Percentiles rank a stretch among this genome's conserved stretches.
Conservation (phyloP, 1,140 invertebrate genomes). For the Drosophila ogumai region DNA sequence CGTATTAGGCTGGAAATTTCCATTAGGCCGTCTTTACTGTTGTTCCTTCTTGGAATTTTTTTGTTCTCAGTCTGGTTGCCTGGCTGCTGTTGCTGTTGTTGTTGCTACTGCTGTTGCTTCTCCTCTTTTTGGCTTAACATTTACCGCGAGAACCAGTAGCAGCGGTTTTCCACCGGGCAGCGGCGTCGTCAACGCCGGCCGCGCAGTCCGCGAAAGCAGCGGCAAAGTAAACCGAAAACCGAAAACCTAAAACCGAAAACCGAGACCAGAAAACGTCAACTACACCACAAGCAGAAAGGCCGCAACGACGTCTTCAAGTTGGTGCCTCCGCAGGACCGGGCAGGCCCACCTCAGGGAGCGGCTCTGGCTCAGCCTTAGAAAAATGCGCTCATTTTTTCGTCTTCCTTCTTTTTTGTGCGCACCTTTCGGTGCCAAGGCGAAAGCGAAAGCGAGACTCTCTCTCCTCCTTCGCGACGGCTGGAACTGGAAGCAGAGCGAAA, state of each 20-base stretch:
- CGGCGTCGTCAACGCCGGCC: slow-evolving; percentile 22
- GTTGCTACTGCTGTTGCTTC: slow-evolving; percentile 50
- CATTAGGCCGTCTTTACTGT: background rate
- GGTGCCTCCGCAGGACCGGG: slow-evolving; percentile 24
- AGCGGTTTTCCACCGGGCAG: slow-evolving; percentile 76
- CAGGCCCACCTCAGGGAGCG: slow-evolving; percentile 3
- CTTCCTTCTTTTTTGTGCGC: slow-evolving; percentile 41
- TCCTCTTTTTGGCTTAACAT: slow-evolving; percentile 79
- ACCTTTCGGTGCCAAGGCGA: slow-evolving; percentile 50
- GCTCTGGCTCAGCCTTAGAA: slow-evolving; percentile 38
- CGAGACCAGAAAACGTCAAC: slow-evolving; percentile 82
- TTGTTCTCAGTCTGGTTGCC: background rate
- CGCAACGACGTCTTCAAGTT: slow-evolving; percentile 81
- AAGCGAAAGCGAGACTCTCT: slow-evolving; percentile 18
- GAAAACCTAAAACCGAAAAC: slow-evolving; percentile 70
- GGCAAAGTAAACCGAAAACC: slow-evolving; percentile 57
- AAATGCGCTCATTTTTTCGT: slow-evolving; percentile 71
- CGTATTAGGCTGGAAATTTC: background rate
- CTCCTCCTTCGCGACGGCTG: slow-evolving; percentile 1
- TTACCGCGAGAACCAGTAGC: slow-evolving; percentile 85
- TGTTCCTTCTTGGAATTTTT: slow-evolving; percentile 21
- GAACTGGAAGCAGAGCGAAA: slow-evolving; percentile 16
- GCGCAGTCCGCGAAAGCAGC: slow-evolving; percentile 7
- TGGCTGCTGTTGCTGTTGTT: slow-evolving; percentile 28
- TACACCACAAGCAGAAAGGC: slow-evolving; percentile 83